Percentiles rank a stretch among this genome's conserved stretches.
phyloP scores from a whole-genome alignment of 2,888 invertebrate genomes.

The Stenchaetothrips biformis region DNA sequence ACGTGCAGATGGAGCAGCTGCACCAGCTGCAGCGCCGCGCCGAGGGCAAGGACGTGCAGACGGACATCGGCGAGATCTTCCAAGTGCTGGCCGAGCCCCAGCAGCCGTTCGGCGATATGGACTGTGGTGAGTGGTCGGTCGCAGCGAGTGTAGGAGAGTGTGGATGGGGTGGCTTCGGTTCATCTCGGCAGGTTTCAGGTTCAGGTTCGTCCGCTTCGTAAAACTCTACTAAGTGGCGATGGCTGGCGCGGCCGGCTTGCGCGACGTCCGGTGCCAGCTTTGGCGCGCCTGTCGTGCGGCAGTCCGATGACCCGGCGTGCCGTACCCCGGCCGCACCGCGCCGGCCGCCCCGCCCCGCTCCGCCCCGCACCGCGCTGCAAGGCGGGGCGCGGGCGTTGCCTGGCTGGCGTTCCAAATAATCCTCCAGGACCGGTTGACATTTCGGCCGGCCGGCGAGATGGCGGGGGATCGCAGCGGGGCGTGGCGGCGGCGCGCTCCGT shows the following conservation, averaged over 20 bases:
- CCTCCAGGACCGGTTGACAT: slow-evolving; percentile 16
- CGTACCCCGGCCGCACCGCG: neutral
- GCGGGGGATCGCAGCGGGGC: neutral
- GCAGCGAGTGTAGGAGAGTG: too few relatives aligned
- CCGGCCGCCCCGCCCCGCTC: too few relatives aligned
- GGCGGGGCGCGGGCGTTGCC: neutral
- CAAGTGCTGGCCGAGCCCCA: slow-evolving; percentile 72
- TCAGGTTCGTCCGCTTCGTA: slow-evolving; percentile 18
- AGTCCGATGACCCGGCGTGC: slow-evolving; percentile 13
- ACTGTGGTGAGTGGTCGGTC: slow-evolving; percentile 33
- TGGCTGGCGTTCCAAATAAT: neutral
- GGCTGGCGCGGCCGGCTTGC: too few relatives aligned
- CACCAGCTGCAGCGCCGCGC: slow-evolving; percentile 82
- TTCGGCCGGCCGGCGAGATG: neutral
- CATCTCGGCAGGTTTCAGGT: neutral
- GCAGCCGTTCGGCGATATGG: slow-evolving; percentile 33
- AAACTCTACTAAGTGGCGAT: neutral
- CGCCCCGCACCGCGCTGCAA: neutral
- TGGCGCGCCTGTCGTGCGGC: neutral
- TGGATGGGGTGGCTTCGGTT: neutral
- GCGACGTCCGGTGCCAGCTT: neutral
- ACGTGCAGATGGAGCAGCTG: slow-evolving; percentile 88
- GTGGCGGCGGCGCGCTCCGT: neutral
- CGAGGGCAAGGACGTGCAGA: slow-evolving; percentile 73
- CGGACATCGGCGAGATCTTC: slow-evolving; percentile 85